These are phyloP conservation scores for Rosalia funebris DNA, from an alignment of 2,888 invertebrate species.

Conservation along the genomic window DNA sequence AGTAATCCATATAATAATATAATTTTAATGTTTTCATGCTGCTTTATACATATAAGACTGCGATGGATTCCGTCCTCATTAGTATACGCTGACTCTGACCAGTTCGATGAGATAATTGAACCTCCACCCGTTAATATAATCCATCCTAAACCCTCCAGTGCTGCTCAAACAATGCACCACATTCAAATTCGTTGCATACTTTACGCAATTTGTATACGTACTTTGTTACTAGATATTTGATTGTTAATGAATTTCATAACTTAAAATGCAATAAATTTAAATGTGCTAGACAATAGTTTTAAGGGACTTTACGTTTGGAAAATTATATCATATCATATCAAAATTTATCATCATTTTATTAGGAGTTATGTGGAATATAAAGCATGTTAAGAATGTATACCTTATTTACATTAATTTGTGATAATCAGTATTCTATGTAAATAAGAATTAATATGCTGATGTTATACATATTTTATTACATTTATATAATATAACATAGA, in stretches of 20 bases:
- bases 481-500: constrained; percentile 56
- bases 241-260: constrained; percentile 25
- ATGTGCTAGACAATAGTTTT: constrained; percentile 50
- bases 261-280: constrained; percentile 37
- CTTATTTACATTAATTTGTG: constrained; percentile 48
- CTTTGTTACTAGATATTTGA: constrained; percentile 38
- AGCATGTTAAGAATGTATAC: constrained; percentile 32
- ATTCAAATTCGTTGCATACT: constrained; percentile 44
- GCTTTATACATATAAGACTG: constrained; percentile 61
- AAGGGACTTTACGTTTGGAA: constrained; percentile 18
- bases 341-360: constrained; percentile 34
- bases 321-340: constrained; percentile 46
- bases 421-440: constrained; percentile 52
- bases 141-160: constrained; percentile 71
- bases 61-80: constrained; percentile 74
- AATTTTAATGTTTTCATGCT: constrained; percentile 45
- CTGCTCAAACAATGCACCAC: constrained; percentile 51
- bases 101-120: constrained; percentile 74
- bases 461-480: constrained; percentile 55
- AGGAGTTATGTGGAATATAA: constrained; percentile 29
- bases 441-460: constrained; percentile 48
- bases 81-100: constrained; percentile 71
- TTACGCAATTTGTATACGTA: constrained; percentile 38
- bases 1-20: too few relatives aligned
- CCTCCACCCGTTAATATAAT: constrained; percentile 77